Evolutionary conservation across 2,888 invertebrate genomes (phyloP), one percentile per base, ranked within the genome.

Genomic region (Muschampia plurimacula): DNA sequence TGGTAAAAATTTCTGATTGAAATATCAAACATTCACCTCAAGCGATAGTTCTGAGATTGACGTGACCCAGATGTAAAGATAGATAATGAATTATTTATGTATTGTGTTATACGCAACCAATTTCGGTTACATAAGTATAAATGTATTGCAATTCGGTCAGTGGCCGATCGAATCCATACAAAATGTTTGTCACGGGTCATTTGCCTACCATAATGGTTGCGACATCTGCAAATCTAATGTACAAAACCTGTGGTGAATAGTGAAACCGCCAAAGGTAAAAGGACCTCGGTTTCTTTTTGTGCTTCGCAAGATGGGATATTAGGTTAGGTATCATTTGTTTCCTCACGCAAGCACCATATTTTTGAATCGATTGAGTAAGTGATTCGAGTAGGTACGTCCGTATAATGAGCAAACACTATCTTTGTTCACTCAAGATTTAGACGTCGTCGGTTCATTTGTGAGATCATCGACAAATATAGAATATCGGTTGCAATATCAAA

Each of bases 381-480:
- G n/a, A 49, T n/a, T 49, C n/a, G 6, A n/a, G 9, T 22, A 22
- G 22, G 22, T 49, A 49, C n/a, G 49, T 49, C 49, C 9, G 9
- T 55, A 55, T 12, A 28, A 57, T 28, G 57, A 15, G 12, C 9
- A 57, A 39, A 28, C 41, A 36, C 41, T 41, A 15, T 69, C 15
- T 49, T 69, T 62, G 69, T 68, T 39, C 10, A 44, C 49, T 1
- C 22, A 39, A 57, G 55, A 41, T 69, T 64, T n/a, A 52, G 41
- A 9, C 28, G 63, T 63, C 63, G 6, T 64, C 63, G 7, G 41
- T 63, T 55, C 36, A 46, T 39, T 63, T 79, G 81, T 84, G 80
- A 82, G 81, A 82, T 76, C 83, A 83, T 80, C 80, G 82, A 80
- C 80, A 79, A 77, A 79, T 79, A 80, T 62, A 62, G n/a, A 10